These are phyloP conservation scores for Agrilus cyanescens DNA, from an alignment of 2,888 invertebrate genomes.

Conservation along the genomic window DNA sequence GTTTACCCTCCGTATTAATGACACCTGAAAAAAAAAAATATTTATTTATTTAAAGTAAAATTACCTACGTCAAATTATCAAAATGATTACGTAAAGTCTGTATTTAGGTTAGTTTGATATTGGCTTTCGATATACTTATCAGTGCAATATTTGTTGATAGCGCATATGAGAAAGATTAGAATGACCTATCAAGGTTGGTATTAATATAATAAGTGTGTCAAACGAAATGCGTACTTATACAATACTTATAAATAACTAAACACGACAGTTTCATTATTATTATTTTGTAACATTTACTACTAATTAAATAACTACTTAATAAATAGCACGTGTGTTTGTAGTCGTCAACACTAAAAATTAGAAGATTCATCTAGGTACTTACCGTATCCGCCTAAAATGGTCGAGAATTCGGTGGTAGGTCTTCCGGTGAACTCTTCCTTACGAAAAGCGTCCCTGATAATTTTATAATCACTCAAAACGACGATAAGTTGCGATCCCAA, in stretches of 20 bases:
- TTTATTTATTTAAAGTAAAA: not conserved
- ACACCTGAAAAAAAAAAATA: constrained; percentile 51
- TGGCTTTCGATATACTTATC: not conserved
- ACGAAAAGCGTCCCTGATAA: constrained; percentile 75
- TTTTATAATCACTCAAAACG: constrained; percentile 75
- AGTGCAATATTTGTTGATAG: no score
- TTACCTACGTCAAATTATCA: not conserved
- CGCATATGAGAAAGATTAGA: constrained; percentile 12
- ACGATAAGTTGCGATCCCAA: constrained; percentile 75
- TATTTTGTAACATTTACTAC: no score
- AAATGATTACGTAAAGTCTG: constrained; percentile 8
- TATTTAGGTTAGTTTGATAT: constrained; percentile 17
- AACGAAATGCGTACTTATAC: constrained; percentile 20
- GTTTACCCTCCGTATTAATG: constrained; percentile 74
- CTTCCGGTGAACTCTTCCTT: constrained; percentile 80
- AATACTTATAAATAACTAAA: constrained; percentile 4
- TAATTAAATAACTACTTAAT: no score
- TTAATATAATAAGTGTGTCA: constrained; percentile 27
- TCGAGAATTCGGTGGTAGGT: constrained; percentile 75
- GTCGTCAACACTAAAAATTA: no score
- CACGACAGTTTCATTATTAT: no score
- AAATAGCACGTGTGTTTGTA: no score
- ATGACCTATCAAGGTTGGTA: constrained; percentile 31
- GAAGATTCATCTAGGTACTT: constrained; percentile 37
- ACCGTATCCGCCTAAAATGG: constrained; percentile 82